Evolutionary conservation across 2,797 vertebrate genomes (phyloP), one percentile per base, ranked within the genome.

Genomic region (Gobio occitaniae): DNA sequence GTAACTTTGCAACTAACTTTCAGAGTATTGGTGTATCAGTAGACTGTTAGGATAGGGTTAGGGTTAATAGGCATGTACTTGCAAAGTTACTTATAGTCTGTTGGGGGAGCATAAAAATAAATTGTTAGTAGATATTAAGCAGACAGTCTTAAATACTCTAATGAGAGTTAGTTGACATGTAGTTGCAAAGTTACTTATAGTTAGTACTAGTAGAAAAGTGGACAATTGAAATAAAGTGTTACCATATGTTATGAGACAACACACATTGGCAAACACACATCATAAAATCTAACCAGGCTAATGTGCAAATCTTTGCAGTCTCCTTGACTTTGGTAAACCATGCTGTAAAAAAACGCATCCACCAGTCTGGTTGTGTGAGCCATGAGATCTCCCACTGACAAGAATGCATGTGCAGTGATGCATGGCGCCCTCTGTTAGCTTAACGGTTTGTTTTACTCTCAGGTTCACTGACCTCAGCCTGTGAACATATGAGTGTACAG

Each of bases 401-500:
- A 83, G 84, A 89, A 88, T 87, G 87, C 69, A 82, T 80, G 74
- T 82, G 84, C 78, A 52, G 54, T 84, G 79, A 87, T 79, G 86
- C 82, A 84, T 86, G 69, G 82, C 86, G 82, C 75, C 88, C 86
- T 86, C 72, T 85, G 84, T 87, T 81, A 88, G 82, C 81, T 86
- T 88, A 89, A 84, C 74, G 65, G 86, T 87, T 84, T 87, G 89
- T 87, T 88, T 89, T 88, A 88, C 76, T 79, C 86, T 87, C 41
- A 86, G 87, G 88, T 87, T 88, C 88, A 86, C 66, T 90, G 88
- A 89, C 86, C 90, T 88, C 83, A 84, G 87, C 71, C 81, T 78
- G 78, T 80, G 86, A 90, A 88, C 87, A 88, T 87, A 87, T 86
- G 87, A 86, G 75, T 87, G 68, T 80, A 87, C 81, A 85, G 82